Conservation (phyloP, 2,888 invertebrate genomes). For the Chloroclystis v-ata region DNA sequence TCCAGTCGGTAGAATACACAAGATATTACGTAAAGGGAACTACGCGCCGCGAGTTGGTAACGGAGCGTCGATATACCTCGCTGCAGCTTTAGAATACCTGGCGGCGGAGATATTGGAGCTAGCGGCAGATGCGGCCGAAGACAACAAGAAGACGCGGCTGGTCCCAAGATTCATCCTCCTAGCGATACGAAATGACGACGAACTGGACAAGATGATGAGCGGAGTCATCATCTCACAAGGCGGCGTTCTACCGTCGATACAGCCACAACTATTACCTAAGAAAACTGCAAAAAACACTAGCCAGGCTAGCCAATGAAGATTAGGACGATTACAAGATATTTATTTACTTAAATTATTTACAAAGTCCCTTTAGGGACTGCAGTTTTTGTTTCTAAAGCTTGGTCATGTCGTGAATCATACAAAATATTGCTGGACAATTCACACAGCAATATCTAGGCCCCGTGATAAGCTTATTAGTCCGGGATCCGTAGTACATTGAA, state of each 20-base stretch:
- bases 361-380: conserved; percentile 27
- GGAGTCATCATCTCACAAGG: conserved; percentile 52
- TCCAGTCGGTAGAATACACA: conserved; percentile 78
- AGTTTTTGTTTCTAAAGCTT: conserved; percentile 13
- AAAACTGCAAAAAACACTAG: conserved; percentile 41
- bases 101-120: conserved; percentile 83
- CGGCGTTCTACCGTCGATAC: conserved; percentile 52
- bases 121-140: conserved; percentile 79
- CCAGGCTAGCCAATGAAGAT: neutral
- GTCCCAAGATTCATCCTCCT: conserved; percentile 49
- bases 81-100: conserved; percentile 80
- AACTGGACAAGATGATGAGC: conserved; percentile 46
- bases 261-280: conserved; percentile 50
- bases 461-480: no score
- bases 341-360: conserved; percentile 8
- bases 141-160: conserved; percentile 81
- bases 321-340: neutral
- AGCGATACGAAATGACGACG: conserved; percentile 57
- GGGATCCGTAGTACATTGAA: no score
- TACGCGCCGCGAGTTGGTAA: conserved; percentile 77
- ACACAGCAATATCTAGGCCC: no score
- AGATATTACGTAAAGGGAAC: conserved; percentile 78
- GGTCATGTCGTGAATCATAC: no score
- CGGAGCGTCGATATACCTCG: conserved; percentile 75
- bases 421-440: no score